Conservation (phyloP, 64 coral and sea anemone species). For the Cladopsammia gracilis region DNA sequence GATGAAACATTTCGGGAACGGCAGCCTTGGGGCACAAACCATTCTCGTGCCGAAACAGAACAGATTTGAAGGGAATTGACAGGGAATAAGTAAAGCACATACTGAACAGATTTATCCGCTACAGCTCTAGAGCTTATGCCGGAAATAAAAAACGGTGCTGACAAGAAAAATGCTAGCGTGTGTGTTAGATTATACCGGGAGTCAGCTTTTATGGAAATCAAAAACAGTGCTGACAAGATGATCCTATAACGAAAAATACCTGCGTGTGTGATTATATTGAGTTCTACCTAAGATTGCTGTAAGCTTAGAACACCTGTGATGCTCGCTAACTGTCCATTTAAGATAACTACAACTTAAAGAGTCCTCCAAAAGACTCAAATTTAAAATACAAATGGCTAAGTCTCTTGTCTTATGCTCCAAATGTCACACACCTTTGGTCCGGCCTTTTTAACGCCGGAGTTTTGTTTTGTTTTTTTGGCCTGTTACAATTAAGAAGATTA, state of each 20-base stretch:
- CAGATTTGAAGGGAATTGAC: background rate
- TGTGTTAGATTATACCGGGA: background rate
- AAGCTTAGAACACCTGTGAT: constrained; percentile 26
- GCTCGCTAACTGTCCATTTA: constrained; percentile 15
- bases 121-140: background rate
- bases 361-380: background rate
- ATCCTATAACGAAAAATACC: background rate
- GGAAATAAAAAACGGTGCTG: background rate
- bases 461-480: too few relatives aligned
- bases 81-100: background rate
- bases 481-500: too few relatives aligned
- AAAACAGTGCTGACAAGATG: background rate
- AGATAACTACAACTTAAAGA: background rate
- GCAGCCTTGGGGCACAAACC: background rate
- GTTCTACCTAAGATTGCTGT: background rate
- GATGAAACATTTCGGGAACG: constrained; percentile 8
- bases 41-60: background rate
- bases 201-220: background rate
- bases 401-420: background rate
- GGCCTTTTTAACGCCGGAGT: too few relatives aligned
- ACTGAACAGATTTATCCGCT: background rate
- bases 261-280: background rate
- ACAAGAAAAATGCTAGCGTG: background rate
- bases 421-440: background rate
- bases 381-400: background rate